Evolutionary conservation across 2,113 vertebrate species (phyloP).

Genomic region (Gyps fulvus): DNA sequence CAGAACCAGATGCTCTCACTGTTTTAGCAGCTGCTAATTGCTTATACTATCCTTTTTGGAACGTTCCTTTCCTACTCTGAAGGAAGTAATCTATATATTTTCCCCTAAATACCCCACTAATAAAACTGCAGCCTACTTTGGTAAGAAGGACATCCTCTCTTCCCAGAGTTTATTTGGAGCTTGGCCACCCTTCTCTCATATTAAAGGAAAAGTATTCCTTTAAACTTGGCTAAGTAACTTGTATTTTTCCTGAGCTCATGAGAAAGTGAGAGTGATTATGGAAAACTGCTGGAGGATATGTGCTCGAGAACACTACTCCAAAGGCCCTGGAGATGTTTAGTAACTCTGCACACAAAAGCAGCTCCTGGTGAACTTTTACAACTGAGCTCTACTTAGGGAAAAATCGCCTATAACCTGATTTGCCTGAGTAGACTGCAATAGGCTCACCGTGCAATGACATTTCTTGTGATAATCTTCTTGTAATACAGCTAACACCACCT

Average conservation of each 20-base stretch:
- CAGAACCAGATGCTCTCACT: background rate
- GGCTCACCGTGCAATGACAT: background rate
- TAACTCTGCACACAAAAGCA: background rate
- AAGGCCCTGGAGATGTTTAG: background rate
- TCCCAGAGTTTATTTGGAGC: background rate
- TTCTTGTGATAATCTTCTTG: background rate
- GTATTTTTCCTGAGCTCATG: background rate
- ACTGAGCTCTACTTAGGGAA: background rate
- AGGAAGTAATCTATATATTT: background rate
- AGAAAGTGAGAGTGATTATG: background rate
- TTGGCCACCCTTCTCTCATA: background rate
- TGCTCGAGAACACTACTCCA: background rate
- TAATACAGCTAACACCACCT: background rate
- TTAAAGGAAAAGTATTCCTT: background rate
- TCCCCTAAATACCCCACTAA: background rate
- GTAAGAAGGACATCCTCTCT: background rate
- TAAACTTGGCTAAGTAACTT: background rate
- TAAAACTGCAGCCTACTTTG: background rate
- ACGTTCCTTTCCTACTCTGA: background rate
- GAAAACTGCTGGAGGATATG: background rate
- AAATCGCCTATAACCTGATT: background rate
- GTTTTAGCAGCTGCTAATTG: background rate
- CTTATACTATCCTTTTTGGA: background rate
- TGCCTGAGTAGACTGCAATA: background rate
- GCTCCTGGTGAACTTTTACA: background rate